phyloP scores from a whole-genome alignment of 1,140 invertebrate species.

The Brachionus rubens region DNA sequence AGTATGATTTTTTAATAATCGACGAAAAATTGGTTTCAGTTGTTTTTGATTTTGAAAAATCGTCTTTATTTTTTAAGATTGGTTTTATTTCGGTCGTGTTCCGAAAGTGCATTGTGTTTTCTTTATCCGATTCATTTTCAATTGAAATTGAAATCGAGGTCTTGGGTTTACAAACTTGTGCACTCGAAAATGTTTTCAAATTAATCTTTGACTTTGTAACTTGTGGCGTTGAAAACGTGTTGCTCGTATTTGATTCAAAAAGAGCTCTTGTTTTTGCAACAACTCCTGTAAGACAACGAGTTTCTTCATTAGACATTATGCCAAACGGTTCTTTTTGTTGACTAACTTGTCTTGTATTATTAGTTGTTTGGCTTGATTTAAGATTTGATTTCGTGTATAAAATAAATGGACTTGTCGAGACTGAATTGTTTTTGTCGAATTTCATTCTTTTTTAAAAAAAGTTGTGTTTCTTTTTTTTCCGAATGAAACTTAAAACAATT shows the following conservation, averaged over 20 bases:
- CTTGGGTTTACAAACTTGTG: not conserved
- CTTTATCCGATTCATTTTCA: not conserved
- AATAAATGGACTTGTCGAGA: not conserved
- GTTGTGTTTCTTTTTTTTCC: not conserved
- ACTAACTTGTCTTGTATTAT: too few species aligned
- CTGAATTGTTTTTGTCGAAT: slow-evolving; percentile 13
- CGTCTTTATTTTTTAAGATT: not conserved
- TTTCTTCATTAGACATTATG: slow-evolving; percentile 24
- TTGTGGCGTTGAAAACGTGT: slow-evolving; percentile 11
- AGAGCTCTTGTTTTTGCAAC: slow-evolving; percentile 42
- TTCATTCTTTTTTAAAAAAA: not conserved
- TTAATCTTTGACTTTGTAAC: not conserved
- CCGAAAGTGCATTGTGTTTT: not conserved
- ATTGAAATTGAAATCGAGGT: not conserved
- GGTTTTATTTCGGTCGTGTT: not conserved
- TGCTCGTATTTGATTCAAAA: not conserved
- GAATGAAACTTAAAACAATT: slow-evolving; percentile 32
- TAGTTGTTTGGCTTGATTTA: not conserved
- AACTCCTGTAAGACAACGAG: not conserved
- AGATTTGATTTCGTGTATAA: not conserved
- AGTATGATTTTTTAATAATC: not conserved
- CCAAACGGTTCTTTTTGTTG: not conserved
- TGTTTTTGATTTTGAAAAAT: not conserved
- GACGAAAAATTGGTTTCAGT: not conserved
- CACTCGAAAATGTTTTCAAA: not conserved